Conservation (phyloP, 2,797 vertebrate genomes). For the Eidolon dupreanum region DNA sequence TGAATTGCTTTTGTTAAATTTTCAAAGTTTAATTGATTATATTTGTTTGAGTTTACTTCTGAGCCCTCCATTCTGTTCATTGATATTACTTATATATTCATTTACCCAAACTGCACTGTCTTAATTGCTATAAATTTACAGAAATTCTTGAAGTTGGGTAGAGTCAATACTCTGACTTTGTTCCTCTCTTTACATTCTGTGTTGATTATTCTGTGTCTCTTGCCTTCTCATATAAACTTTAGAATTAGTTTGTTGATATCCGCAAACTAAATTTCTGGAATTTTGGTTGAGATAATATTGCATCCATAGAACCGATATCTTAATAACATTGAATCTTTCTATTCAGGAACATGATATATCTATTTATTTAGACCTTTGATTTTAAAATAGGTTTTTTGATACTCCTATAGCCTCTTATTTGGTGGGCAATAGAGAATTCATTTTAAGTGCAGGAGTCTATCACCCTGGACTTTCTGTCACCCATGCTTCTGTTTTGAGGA, state of each 20-base stretch:
- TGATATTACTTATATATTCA: neutral
- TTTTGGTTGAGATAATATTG: neutral
- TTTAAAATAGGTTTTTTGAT: neutral
- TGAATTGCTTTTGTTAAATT: neutral
- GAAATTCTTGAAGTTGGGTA: neutral
- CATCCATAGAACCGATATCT: neutral
- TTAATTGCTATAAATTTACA: neutral
- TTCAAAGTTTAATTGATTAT: neutral
- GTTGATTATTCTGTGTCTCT: neutral
- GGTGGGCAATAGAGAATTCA: neutral
- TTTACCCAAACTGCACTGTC: neutral
- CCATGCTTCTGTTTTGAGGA: neutral
- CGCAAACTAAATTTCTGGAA: neutral
- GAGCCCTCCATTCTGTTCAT: neutral
- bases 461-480: neutral
- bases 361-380: neutral
- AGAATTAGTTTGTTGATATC: neutral
- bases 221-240: neutral
- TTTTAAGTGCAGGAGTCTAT: neutral
- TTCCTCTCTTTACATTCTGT: neutral
- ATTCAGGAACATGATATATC: neutral
- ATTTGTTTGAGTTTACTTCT: neutral
- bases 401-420: neutral
- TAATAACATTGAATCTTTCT: neutral
- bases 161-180: neutral